These are phyloP conservation scores for Gallinago stenura DNA, from an alignment of 2,797 vertebrate species.

Conservation along the genomic window DNA sequence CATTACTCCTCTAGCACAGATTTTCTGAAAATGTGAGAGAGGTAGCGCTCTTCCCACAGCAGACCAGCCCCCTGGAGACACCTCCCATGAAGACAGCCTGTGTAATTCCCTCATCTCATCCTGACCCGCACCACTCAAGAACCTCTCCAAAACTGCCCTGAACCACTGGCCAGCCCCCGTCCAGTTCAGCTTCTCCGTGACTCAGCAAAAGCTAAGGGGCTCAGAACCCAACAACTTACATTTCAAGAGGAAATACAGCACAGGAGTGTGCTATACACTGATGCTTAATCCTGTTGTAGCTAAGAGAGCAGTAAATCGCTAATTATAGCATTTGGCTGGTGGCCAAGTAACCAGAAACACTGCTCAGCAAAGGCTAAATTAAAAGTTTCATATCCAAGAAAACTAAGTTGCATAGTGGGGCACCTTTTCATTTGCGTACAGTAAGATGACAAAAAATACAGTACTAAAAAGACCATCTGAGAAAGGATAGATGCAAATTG, in stretches of 20 bases:
- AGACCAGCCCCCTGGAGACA: neutral
- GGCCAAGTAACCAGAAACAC: neutral
- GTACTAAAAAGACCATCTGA: neutral
- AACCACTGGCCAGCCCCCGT: neutral
- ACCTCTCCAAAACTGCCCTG: neutral
- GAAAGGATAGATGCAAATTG: neutral
- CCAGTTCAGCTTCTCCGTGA: neutral
- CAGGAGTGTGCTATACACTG: neutral
- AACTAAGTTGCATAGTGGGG: neutral
- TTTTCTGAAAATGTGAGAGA: neutral
- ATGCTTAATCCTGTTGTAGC: neutral
- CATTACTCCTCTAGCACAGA: neutral
- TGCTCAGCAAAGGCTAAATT: neutral
- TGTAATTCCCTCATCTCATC: neutral
- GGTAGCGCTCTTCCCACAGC: neutral
- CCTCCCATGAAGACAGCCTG: accelerated
- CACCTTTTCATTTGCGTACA: neutral
- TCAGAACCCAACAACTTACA: neutral
- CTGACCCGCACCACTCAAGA: neutral
- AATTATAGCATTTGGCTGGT: neutral
- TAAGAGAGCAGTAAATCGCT: neutral
- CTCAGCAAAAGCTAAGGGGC: neutral
- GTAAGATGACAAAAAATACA: neutral
- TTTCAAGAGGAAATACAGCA: neutral
- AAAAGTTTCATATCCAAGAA: neutral